Evolutionary conservation across 1,140 invertebrate species (phyloP).

Genomic region (Aphelenchoides avenae): DNA sequence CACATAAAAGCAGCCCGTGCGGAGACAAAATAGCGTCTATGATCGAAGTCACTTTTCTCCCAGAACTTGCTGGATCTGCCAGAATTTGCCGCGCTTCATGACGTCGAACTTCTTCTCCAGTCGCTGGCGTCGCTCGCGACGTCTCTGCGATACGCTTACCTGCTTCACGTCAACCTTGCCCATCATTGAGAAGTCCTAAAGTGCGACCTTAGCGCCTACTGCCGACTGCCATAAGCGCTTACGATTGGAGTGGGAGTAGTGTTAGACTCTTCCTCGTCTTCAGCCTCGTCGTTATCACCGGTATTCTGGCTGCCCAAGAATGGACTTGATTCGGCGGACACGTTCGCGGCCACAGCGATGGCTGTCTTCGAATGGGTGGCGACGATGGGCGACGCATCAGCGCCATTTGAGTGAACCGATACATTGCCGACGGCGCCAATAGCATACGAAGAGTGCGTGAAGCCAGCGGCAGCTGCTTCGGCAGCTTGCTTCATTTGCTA

Average conservation of each 20-base stretch:
- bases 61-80: constrained; percentile 52
- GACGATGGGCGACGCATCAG: too few relatives aligned
- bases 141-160: constrained; percentile 27
- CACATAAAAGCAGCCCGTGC: not conserved
- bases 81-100: constrained; percentile 53
- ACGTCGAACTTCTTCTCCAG: constrained; percentile 47
- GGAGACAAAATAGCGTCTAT: not conserved
- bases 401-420: too few relatives aligned
- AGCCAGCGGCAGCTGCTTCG: not conserved
- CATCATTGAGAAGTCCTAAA: constrained; percentile 40
- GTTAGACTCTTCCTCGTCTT: constrained; percentile 5
- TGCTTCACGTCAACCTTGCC: constrained; percentile 39
- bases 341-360: too few relatives aligned
- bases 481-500: constrained; percentile 36
- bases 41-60: constrained; percentile 39
- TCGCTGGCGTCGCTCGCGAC: constrained; percentile 31
- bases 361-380: too few relatives aligned
- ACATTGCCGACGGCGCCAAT: too few relatives aligned
- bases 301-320: constrained; percentile 6
- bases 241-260: constrained; percentile 6
- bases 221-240: not conserved
- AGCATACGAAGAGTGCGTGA: too few relatives aligned
- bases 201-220: constrained; percentile 18
- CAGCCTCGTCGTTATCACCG: constrained; percentile 8
- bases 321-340: too few relatives aligned